A percentile compares a stretch with the other conserved stretches of the same genome.
Evolutionary conservation across 2,113 vertebrate species (phyloP).

Genomic region (Crocuta crocuta): DNA sequence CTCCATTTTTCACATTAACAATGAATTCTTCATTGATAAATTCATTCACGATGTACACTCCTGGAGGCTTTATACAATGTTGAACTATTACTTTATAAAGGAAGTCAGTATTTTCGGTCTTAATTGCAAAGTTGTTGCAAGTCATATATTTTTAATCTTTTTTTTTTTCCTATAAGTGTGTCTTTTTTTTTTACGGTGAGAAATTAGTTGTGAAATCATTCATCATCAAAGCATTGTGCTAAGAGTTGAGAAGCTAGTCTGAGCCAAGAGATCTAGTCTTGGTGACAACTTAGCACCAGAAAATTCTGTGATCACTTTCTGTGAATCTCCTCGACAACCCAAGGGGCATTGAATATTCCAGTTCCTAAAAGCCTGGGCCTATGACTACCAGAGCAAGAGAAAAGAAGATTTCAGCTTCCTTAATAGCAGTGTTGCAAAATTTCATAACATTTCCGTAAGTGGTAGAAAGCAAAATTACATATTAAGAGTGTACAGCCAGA

Average conservation of each 20-base stretch:
- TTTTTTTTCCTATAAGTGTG: background rate
- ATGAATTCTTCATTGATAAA: constrained; percentile 9
- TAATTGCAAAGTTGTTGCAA: background rate
- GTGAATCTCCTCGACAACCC: background rate
- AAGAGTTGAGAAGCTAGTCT: background rate
- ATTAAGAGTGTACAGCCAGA: background rate
- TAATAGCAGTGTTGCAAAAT: background rate
- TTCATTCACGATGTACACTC: background rate
- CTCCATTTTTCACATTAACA: constrained; percentile 46
- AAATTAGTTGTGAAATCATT: constrained; percentile 5
- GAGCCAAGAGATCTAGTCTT: background rate
- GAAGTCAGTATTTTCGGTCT: background rate
- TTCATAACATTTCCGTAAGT: background rate
- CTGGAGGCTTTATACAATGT: background rate
- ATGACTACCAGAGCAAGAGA: background rate
- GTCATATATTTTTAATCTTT: background rate
- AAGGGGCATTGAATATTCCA: background rate
- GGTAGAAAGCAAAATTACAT: background rate
- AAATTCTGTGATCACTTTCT: background rate
- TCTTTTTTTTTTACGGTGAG: constrained; percentile 1
- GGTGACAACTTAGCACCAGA: background rate
- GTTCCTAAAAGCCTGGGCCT: background rate
- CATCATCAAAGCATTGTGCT: background rate
- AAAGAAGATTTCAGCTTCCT: background rate
- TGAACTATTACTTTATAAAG: background rate